Conservation (phyloP, 2,113 vertebrate species). For the Halcyon malimbica region DNA sequence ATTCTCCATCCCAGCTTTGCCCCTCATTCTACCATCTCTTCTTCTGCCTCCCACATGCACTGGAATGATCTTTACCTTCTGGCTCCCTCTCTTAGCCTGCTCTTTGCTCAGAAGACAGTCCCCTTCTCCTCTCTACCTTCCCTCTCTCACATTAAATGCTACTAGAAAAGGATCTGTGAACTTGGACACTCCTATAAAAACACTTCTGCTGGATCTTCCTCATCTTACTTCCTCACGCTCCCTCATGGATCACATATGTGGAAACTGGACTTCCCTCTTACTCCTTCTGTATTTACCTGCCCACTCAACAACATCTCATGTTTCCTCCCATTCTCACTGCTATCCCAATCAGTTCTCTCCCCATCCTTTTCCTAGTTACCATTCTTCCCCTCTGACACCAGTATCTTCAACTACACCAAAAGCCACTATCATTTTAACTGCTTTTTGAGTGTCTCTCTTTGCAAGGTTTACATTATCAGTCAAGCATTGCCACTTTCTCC, state of each 20-base stretch:
- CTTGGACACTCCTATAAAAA: background rate
- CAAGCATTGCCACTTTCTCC: background rate
- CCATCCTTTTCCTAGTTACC: background rate
- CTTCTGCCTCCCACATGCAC: background rate
- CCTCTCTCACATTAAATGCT: background rate
- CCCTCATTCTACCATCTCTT: background rate
- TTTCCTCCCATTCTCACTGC: background rate
- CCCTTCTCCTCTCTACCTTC: background rate
- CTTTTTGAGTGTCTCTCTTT: background rate
- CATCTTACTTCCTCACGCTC: background rate
- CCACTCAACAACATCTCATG: background rate
- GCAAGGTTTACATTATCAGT: background rate
- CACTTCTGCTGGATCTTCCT: background rate
- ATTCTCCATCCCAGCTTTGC: background rate
- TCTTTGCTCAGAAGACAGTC: background rate
- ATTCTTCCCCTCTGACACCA: background rate
- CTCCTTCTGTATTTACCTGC: background rate
- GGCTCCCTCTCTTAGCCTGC: background rate
- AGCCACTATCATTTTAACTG: background rate
- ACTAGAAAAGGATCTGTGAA: background rate
- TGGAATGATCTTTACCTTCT: background rate
- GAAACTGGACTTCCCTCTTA: background rate
- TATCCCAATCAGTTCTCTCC: background rate
- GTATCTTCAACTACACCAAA: background rate
- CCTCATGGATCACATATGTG: background rate